phyloP scores from a whole-genome alignment of 2,113 vertebrate genomes.

The Scytalopus superciliaris region DNA sequence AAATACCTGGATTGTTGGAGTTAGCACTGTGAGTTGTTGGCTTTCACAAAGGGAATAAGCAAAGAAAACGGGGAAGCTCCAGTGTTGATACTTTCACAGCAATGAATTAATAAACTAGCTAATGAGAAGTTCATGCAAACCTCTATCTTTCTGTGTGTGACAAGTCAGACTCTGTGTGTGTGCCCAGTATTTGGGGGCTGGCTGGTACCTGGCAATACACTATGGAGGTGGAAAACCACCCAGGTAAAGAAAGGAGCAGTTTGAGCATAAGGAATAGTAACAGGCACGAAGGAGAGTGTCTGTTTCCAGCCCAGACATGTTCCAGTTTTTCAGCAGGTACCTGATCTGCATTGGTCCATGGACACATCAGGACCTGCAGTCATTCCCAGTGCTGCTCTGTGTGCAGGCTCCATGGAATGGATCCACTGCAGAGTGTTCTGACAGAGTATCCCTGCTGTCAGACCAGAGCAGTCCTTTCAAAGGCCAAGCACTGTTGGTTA shows the following conservation, averaged over 20 bases:
- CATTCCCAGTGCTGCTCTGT: not conserved
- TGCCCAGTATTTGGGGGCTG: too few relatives aligned
- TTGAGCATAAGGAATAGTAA: not conserved
- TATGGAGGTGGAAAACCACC: not conserved
- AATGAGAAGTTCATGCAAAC: too few relatives aligned
- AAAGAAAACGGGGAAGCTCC: too few relatives aligned
- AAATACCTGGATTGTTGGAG: too few relatives aligned
- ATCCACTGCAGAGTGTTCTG: not conserved
- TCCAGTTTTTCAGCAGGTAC: not conserved
- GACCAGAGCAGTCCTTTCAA: not conserved
- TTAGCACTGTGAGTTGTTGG: too few relatives aligned
- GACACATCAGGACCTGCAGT: not conserved
- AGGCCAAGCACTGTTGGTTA: not conserved
- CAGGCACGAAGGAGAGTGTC: not conserved
- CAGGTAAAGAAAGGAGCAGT: not conserved
- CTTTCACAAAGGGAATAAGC: too few relatives aligned
- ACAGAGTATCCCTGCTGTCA: too few relatives aligned
- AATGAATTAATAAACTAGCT: too few relatives aligned
- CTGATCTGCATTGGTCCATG: fast-evolving
- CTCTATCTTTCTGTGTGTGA: too few relatives aligned
- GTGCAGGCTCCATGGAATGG: not conserved
- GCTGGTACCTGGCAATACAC: fast-evolving
- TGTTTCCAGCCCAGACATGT: fast-evolving
- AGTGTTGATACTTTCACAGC: too few relatives aligned
- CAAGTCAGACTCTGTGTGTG: too few relatives aligned